Evolutionary conservation across 2,797 vertebrate genomes (phyloP).

Genomic region (Artibeus jamaicensis): DNA sequence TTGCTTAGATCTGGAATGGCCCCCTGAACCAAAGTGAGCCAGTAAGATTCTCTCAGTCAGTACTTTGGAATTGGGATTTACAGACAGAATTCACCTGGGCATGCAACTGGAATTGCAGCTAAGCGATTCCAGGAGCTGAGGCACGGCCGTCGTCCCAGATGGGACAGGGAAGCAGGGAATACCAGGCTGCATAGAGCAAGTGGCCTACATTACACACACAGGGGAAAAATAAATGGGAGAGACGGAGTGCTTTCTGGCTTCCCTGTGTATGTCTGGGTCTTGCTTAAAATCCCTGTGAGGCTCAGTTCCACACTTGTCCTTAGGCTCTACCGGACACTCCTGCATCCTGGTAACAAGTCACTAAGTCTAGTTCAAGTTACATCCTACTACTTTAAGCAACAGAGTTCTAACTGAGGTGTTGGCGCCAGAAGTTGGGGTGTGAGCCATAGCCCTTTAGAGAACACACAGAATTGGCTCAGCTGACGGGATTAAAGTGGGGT

Average conservation of each 20-base stretch:
- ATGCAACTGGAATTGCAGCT: background rate
- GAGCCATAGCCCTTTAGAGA: background rate
- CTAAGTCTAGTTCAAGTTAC: background rate
- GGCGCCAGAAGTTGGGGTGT: background rate
- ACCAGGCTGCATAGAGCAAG: background rate
- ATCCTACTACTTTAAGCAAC: background rate
- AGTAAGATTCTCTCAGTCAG: background rate
- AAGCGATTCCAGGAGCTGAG: background rate
- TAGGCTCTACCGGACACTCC: background rate
- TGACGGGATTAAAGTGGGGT: background rate
- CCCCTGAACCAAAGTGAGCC: background rate
- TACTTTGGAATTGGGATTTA: background rate
- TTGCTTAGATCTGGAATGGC: background rate
- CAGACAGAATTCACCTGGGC: background rate
- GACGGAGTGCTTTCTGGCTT: background rate
- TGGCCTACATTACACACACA: background rate
- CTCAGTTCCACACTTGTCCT: background rate
- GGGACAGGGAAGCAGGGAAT: background rate
- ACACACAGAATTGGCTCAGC: background rate
- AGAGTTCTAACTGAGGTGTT: background rate
- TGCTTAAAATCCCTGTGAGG: background rate
- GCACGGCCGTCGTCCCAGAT: background rate
- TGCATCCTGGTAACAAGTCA: background rate
- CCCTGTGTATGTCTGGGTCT: background rate
- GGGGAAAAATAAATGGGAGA: background rate